These are phyloP conservation scores for Lasiurus cinereus DNA, from an alignment of 2,113 vertebrate genomes.

Conservation along the genomic window DNA sequence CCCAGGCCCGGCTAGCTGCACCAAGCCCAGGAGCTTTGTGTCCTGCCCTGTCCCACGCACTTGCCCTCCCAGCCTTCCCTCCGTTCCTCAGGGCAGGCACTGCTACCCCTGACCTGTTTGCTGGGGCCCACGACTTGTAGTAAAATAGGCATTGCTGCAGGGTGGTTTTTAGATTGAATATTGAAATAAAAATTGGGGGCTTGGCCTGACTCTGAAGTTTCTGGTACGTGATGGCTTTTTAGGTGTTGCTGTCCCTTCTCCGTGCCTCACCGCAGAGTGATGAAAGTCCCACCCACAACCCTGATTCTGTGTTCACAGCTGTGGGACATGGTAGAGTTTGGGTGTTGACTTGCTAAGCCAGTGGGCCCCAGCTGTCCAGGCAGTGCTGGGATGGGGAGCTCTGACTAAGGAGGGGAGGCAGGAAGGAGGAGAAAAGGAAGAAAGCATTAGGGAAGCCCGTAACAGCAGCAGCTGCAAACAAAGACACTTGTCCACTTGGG, in stretches of 20 bases:
- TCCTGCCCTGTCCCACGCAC: not conserved
- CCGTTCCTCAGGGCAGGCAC: not conserved
- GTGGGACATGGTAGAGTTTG: not conserved
- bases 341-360: not conserved
- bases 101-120: not conserved
- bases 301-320: too few species aligned
- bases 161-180: conserved; percentile 35
- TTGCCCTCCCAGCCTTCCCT: not conserved
- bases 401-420: conserved; percentile 28
- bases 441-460: not conserved
- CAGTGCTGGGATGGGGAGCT: conserved; percentile 71
- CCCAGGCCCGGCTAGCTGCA: not conserved
- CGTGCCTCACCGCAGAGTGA: not conserved
- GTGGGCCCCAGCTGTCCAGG: not conserved
- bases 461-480: not conserved
- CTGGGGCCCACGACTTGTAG: not conserved
- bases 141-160: conserved; percentile 40
- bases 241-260: not conserved
- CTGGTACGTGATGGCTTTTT: not conserved
- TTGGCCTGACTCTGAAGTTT: conserved; percentile 73
- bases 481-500: not conserved
- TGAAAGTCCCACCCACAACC: too few species aligned
- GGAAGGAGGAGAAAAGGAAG: conserved; percentile 57
- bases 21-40: not conserved
- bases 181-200: not conserved